Base-by-base conservation (phyloP, 2,888 invertebrate species). In the Augochlorella aurata region DNA sequence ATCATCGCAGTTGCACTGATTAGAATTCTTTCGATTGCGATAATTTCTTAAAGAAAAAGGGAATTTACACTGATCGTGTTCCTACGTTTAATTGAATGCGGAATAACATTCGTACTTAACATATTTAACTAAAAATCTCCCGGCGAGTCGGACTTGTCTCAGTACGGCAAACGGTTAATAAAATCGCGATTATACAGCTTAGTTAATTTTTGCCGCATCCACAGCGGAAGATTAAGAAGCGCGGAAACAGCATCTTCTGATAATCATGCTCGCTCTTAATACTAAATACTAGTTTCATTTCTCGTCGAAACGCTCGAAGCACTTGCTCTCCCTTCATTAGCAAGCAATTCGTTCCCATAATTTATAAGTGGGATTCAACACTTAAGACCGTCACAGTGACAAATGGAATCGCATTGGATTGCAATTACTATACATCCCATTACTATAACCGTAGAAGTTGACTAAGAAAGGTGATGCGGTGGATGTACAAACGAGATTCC, bases 401-500 rank as follows among this genome's bases (percentile, higher is more conserved):
- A 21, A 58, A 21, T 14, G 77, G 77, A 77, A 83, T 79, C 74
- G 81, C 72, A 82, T 86, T 86, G 85, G 79, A 81, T 74, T 81
- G 68, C 75, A 74, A 82, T 85, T 88, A 85, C 7, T 38, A 38
- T 38, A 7, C 76, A 83, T 83, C 82, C 85, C 76, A 86, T 88
- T 87, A 85, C 75, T 50, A 80, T 68, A 70, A 63, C 54, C 70
- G 82, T 65, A 77, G 76, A 29, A 77, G 65, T 52, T 18, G 50
- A 52, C 52, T 66, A 47, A n/a, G n/a, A 69, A 66, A 79, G 72
- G 77, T 70, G 77, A 79, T 72, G 70, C 79, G 77, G 73, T 79
- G 75, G 80, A 75, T 74, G 63, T 82, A 82, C 79, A 86, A 88
- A 88, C 85, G 86, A 88, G 88, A 88, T 88, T 88, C 82, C 79